These are phyloP conservation scores for Polyergus mexicanus DNA, from an alignment of 1,140 invertebrate genomes.

Conservation along the genomic window DNA sequence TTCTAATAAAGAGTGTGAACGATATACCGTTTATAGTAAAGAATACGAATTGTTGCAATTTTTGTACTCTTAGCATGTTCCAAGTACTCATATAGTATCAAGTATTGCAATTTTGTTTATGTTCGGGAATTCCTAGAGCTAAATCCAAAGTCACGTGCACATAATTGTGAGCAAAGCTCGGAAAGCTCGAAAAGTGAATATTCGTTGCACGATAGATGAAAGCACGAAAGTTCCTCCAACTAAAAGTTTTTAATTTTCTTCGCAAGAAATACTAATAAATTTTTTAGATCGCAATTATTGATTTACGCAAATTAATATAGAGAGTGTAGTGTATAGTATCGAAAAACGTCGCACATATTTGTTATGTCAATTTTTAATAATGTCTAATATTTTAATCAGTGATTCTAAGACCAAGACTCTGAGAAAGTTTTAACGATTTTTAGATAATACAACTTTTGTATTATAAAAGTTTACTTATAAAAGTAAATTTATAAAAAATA, in stretches of 20 bases:
- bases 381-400: too few species aligned
- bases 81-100: slow-evolving; percentile 32
- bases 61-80: slow-evolving; percentile 32
- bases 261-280: background rate
- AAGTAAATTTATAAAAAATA: too few species aligned
- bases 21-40: background rate
- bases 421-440: background rate
- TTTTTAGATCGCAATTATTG: background rate
- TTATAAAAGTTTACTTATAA: background rate
- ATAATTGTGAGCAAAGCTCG: slow-evolving; percentile 48
- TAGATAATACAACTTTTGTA: background rate
- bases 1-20: slow-evolving; percentile 10
- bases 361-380: background rate
- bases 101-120: slow-evolving; percentile 43
- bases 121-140: slow-evolving; percentile 36
- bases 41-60: slow-evolving; percentile 53
- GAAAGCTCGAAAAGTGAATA: slow-evolving; percentile 43
- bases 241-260: slow-evolving; percentile 25
- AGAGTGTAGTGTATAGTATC: background rate
- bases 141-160: slow-evolving; percentile 46
- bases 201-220: slow-evolving; percentile 12
- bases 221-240: background rate
- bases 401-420: too few species aligned
- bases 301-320: background rate
- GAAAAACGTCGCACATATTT: background rate